Evolutionary conservation across 1,140 invertebrate genomes (phyloP).

Genomic region (Carposina sasakii): DNA sequence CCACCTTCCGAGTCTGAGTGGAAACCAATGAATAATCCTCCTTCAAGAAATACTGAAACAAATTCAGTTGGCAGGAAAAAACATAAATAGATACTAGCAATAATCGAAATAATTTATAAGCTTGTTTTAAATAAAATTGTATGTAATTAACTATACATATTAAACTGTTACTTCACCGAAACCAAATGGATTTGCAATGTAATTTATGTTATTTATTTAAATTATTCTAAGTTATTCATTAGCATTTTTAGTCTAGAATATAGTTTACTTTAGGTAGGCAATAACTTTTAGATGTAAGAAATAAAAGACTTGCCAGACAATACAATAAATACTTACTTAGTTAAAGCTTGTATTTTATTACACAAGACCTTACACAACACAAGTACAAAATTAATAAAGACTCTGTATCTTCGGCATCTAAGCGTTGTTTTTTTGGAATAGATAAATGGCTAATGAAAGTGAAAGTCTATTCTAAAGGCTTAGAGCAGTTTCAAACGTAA

Average conservation of each 20-base stretch:
- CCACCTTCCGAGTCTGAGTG: slow-evolving; percentile 54
- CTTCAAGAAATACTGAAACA: slow-evolving; percentile 30
- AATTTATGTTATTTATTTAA: slow-evolving; percentile 36
- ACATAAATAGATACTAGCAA: slow-evolving; percentile 29
- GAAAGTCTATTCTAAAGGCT: slow-evolving; percentile 28
- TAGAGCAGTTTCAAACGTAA: too few relatives aligned
- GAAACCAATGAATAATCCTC: slow-evolving; percentile 61
- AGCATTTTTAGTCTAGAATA: slow-evolving; percentile 11
- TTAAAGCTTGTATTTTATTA: too few relatives aligned
- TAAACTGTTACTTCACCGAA: slow-evolving; percentile 25
- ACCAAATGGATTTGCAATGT: slow-evolving; percentile 51
- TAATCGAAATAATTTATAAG: background rate
- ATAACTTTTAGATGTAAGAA: slow-evolving; percentile 26
- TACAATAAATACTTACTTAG: slow-evolving; percentile 16
- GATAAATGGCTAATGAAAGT: too few relatives aligned
- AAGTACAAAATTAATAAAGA: too few relatives aligned
- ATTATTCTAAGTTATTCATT: slow-evolving; percentile 32
- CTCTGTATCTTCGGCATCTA: too few relatives aligned
- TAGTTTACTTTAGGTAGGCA: background rate
- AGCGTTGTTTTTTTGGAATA: too few relatives aligned
- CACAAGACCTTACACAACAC: too few relatives aligned
- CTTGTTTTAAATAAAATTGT: slow-evolving; percentile 2
- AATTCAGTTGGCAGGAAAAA: slow-evolving; percentile 34
- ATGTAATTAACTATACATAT: background rate
- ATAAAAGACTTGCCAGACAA: slow-evolving; percentile 32